A percentile compares a stretch with the other conserved stretches of the same genome.
Evolutionary conservation across 2,113 vertebrate genomes (phyloP).

Genomic region (Vidua macroura): DNA sequence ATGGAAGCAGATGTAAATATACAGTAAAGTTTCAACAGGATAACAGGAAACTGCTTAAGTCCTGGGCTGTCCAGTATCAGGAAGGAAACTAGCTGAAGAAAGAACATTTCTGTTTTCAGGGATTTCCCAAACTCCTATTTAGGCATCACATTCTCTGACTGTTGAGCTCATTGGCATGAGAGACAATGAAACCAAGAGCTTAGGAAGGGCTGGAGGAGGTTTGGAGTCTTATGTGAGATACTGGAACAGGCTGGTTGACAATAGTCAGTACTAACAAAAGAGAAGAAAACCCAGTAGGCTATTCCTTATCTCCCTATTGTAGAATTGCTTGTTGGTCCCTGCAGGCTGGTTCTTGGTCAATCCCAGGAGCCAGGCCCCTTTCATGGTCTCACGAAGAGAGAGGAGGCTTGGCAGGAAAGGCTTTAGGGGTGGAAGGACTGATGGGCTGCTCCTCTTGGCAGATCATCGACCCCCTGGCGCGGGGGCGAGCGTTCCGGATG

Average conservation of each 20-base stretch:
- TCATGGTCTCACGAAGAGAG: background rate
- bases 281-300: background rate
- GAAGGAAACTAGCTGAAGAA: conserved; percentile 3
- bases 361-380: background rate
- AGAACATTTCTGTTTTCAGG: background rate
- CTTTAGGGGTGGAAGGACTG: background rate
- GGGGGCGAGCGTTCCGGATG: conserved; percentile 94
- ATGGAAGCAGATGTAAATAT: conserved; percentile 27
- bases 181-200: background rate
- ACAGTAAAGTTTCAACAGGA: conserved; percentile 4
- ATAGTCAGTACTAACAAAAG: background rate
- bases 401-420: background rate
- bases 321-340: background rate
- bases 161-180: background rate
- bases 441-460: conserved; percentile 44
- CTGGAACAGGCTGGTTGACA: background rate
- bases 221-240: background rate
- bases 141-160: background rate
- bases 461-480: conserved; percentile 95
- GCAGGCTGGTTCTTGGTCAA: background rate
- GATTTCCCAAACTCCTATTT: background rate
- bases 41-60: background rate
- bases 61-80: background rate
- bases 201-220: background rate
- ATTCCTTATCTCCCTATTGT: background rate